Percentiles rank a stretch among this genome's conserved stretches.
Conservation (phyloP, 2,888 invertebrate genomes). For the Lochmaea crataegi region DNA sequence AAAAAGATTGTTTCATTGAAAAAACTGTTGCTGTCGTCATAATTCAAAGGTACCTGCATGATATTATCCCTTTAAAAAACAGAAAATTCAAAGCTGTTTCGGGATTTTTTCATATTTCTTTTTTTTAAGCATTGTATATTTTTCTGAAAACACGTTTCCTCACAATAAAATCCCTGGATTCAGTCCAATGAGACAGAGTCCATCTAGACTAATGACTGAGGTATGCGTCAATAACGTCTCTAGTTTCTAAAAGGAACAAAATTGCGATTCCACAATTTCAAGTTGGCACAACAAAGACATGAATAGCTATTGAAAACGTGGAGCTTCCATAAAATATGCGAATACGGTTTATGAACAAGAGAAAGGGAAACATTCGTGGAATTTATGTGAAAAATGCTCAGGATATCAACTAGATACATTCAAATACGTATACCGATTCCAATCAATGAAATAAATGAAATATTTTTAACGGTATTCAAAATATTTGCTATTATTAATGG, state of each 20-base stretch:
- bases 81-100: too few relatives aligned
- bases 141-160: too few relatives aligned
- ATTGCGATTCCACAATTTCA: slow-evolving; percentile 6
- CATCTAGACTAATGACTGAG: slow-evolving; percentile 5
- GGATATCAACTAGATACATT: neutral
- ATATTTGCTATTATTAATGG: too few relatives aligned
- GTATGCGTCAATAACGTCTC: slow-evolving; percentile 8
- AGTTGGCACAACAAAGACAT: neutral
- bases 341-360: neutral
- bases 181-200: neutral
- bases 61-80: too few relatives aligned
- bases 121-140: too few relatives aligned
- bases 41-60: too few relatives aligned
- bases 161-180: too few relatives aligned
- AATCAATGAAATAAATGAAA: too few relatives aligned
- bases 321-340: neutral
- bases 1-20: too few relatives aligned
- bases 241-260: slow-evolving; percentile 10
- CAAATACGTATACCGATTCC: neutral
- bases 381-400: neutral
- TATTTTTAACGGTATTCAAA: too few relatives aligned
- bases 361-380: neutral
- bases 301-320: slow-evolving; percentile 10
- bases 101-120: too few relatives aligned
- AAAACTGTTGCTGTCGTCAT: too few relatives aligned